Base-by-base conservation (phyloP, 2,797 vertebrate species). In the Parauchenoglanis ngamensis region DNA sequence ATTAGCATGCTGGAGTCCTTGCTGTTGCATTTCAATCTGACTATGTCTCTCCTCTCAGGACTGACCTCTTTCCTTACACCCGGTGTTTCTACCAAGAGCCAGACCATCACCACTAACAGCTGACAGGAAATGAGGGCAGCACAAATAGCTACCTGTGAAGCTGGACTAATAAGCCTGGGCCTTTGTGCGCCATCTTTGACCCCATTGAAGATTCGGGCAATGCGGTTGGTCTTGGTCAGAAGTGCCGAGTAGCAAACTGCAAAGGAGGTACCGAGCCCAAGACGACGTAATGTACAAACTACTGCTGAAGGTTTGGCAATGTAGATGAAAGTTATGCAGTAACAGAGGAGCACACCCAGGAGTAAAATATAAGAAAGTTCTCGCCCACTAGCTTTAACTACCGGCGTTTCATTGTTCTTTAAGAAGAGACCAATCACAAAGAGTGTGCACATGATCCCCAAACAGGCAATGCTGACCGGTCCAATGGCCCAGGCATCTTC, bases 311-410 rank as follows among this genome's bases (percentile, higher is more conserved):
- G 98, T 93, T 99, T 99, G 7, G 96, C 92, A 0, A 99, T 98
- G 95, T 99, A 98, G 94, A 99, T 93, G 92, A 99, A 99, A 44
- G 98, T 99, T 96, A 99, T 99, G 94, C 97, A 96, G 92, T 99
- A 99, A 95, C 98, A 99, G 95, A 99, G 97, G 82, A 99, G 95
- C 75, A 99, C 98, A 0, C 98, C 98, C 0, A 97, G 93, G 83
- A 99, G 93, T 54, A 99, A 96, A 91, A 99, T 99, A 92, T 99
- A 99, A 88, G 97, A 98, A 21, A 99, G 97, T 92, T 99, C 98
- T 4, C 98, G 97, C 2, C 98, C 98, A 0, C 98, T 99, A 40
- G 98, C 98, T 92, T 99, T 99, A 63, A 99, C 97, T 6, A 99
- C 97, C 0, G 98, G 98, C 0, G 98, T 99, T 86, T 98, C 94